These are phyloP conservation scores for Frieseomelitta varia DNA, from an alignment of 1,140 invertebrate genomes.

Conservation along the genomic window DNA sequence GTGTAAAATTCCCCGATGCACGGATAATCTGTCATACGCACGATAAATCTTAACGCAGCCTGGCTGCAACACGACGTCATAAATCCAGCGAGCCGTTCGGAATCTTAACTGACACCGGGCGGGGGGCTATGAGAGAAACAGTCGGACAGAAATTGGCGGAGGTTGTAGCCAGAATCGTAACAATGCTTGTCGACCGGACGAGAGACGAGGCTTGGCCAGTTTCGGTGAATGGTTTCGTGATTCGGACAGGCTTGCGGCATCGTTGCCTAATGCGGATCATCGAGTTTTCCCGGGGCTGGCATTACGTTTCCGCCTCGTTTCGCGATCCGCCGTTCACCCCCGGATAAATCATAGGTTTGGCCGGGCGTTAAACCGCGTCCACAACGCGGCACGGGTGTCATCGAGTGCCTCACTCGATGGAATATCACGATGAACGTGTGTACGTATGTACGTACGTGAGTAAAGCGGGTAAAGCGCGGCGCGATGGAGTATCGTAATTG, in stretches of 20 bases:
- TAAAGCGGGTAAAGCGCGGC: neutral
- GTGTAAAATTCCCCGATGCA: no score
- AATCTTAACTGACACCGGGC: slow-evolving; percentile 3
- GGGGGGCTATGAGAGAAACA: neutral
- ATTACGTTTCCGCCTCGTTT: slow-evolving; percentile 39
- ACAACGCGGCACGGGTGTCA: slow-evolving; percentile 40
- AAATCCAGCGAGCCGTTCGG: neutral
- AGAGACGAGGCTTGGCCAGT: slow-evolving; percentile 31
- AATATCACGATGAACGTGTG: slow-evolving; percentile 25
- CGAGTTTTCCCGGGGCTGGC: slow-evolving; percentile 50
- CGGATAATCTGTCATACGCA: no score
- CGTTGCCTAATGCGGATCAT: slow-evolving; percentile 60
- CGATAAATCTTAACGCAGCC: neutral
- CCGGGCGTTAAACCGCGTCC: slow-evolving; percentile 45
- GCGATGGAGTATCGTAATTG: slow-evolving; percentile 54
- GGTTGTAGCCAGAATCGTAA: slow-evolving; percentile 5
- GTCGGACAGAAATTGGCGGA: neutral
- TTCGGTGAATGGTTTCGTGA: slow-evolving; percentile 41
- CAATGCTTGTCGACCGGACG: slow-evolving; percentile 5
- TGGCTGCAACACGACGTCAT: neutral
- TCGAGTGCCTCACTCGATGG: neutral
- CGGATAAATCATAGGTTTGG: slow-evolving; percentile 55
- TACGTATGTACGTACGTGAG: neutral
- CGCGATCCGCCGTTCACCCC: slow-evolving; percentile 13
- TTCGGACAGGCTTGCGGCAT: slow-evolving; percentile 44